phyloP scores from a whole-genome alignment of 2,888 invertebrate species.

The Pasiphila rectangulata region DNA sequence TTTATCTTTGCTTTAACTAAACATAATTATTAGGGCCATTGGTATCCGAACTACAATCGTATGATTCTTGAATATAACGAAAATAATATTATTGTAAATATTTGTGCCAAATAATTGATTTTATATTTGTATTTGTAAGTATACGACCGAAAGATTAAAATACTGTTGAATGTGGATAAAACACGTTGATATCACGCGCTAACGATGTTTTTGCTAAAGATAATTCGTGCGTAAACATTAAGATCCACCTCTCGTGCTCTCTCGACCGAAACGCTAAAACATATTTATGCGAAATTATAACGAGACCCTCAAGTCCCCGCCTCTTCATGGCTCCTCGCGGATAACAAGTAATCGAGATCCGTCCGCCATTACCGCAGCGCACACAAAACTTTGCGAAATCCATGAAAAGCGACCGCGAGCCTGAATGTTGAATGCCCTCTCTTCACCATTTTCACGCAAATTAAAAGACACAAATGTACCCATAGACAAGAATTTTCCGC shows the following conservation, averaged over 20 bases:
- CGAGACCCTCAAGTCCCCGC: slow-evolving; percentile 59
- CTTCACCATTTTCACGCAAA: slow-evolving; percentile 77
- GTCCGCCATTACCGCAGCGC: slow-evolving; percentile 47
- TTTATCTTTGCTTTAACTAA: too few species aligned
- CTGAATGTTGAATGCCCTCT: slow-evolving; percentile 63
- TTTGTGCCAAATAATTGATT: too few species aligned
- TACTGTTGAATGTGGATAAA: slow-evolving; percentile 17
- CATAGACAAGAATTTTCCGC: slow-evolving; percentile 65
- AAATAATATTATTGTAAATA: too few species aligned
- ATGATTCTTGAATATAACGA: too few species aligned
- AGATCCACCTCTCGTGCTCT: slow-evolving; percentile 49
- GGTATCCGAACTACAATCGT: too few species aligned
- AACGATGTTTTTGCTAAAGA: slow-evolving; percentile 59
- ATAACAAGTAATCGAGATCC: slow-evolving; percentile 64
- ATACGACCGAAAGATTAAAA: too few species aligned
- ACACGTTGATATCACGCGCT: slow-evolving; percentile 30
- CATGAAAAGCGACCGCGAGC: slow-evolving; percentile 57
- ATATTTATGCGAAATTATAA: slow-evolving; percentile 76
- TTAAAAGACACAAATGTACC: slow-evolving; percentile 75
- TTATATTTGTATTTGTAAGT: too few species aligned
- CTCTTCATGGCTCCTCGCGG: slow-evolving; percentile 46
- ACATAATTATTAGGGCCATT: too few species aligned
- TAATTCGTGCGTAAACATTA: slow-evolving; percentile 66
- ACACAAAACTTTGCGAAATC: slow-evolving; percentile 53
- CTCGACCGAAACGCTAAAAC: slow-evolving; percentile 59